Evolutionary conservation across 2,797 vertebrate genomes (phyloP).

Genomic region (Taenioides sp.): DNA sequence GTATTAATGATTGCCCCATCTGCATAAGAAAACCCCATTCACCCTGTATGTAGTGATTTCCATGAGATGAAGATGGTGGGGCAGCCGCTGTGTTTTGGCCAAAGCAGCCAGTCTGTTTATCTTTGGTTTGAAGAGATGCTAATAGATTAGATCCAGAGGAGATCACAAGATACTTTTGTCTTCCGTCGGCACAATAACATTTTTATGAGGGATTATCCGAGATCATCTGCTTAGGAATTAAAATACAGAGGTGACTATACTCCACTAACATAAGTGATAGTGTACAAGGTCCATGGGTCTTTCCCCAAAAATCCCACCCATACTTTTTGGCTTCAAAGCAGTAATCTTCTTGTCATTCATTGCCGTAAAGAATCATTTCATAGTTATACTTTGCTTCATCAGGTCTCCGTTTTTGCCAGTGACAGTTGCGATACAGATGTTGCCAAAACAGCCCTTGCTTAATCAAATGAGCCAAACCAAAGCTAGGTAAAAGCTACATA

Average conservation of each 20-base stretch:
- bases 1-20: slow-evolving; percentile 62
- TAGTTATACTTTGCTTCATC: slow-evolving; percentile 25
- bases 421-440: slow-evolving; percentile 47
- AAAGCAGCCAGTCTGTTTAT: slow-evolving; percentile 69
- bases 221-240: slow-evolving; percentile 82
- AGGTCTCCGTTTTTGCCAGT: slow-evolving; percentile 46
- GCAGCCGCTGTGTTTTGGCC: slow-evolving; percentile 70
- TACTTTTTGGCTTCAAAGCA: background rate
- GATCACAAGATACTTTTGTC: slow-evolving; percentile 83
- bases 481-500: slow-evolving; percentile 62
- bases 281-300: slow-evolving; percentile 23
- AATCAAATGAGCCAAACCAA: slow-evolving; percentile 63
- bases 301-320: slow-evolving; percentile 8
- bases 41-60: slow-evolving; percentile 64
- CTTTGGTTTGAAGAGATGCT: slow-evolving; percentile 61
- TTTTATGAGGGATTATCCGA: slow-evolving; percentile 81
- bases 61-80: slow-evolving; percentile 72
- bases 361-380: background rate
- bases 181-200: slow-evolving; percentile 76
- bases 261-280: slow-evolving; percentile 41
- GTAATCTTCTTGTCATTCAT: background rate
- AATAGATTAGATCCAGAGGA: slow-evolving; percentile 74
- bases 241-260: slow-evolving; percentile 62
- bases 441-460: slow-evolving; percentile 70
- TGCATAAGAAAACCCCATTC: slow-evolving; percentile 75